Evolutionary conservation across 2,113 vertebrate genomes (phyloP).

Genomic region (Aspiorhynchus laticeps): DNA sequence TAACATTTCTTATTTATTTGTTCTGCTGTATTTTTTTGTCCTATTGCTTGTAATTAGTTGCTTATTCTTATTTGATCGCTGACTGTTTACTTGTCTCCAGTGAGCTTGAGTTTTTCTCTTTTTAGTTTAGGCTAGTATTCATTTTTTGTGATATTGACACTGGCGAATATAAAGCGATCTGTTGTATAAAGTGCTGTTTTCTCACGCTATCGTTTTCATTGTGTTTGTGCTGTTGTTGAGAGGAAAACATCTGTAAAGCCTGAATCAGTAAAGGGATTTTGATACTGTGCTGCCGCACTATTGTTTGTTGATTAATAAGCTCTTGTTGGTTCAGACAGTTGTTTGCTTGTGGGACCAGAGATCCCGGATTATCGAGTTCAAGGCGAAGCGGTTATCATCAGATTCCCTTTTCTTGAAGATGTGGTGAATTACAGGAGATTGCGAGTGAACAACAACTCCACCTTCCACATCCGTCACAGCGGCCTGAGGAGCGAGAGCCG

Average conservation of each 20-base stretch:
- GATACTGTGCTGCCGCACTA: background rate
- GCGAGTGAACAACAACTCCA: constrained; percentile 22
- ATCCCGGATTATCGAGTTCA: constrained; percentile 65
- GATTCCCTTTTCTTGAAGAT: constrained; percentile 69
- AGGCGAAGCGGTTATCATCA: constrained; percentile 82
- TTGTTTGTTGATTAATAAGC: background rate
- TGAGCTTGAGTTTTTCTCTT: too few relatives aligned
- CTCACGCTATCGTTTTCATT: too few relatives aligned
- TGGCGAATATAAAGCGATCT: too few relatives aligned
- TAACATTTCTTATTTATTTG: too few relatives aligned
- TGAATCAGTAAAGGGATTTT: background rate
- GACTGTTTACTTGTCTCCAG: too few relatives aligned
- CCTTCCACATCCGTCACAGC: constrained; percentile 55
- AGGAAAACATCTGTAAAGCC: background rate
- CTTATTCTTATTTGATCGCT: too few relatives aligned
- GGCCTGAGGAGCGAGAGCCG: constrained; percentile 48
- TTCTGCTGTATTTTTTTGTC: too few relatives aligned
- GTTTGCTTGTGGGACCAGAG: constrained; percentile 61
- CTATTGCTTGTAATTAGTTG: too few relatives aligned
- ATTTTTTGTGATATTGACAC: too few relatives aligned
- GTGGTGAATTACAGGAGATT: constrained; percentile 58
- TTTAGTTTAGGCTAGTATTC: too few relatives aligned
- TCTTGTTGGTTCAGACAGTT: constrained; percentile 61
- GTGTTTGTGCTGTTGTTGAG: too few relatives aligned
- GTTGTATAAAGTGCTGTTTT: too few relatives aligned